A percentile compares a stretch with the other conserved stretches of the same genome.
Conservation (phyloP, 2,113 vertebrate species). For the Mola mola region DNA sequence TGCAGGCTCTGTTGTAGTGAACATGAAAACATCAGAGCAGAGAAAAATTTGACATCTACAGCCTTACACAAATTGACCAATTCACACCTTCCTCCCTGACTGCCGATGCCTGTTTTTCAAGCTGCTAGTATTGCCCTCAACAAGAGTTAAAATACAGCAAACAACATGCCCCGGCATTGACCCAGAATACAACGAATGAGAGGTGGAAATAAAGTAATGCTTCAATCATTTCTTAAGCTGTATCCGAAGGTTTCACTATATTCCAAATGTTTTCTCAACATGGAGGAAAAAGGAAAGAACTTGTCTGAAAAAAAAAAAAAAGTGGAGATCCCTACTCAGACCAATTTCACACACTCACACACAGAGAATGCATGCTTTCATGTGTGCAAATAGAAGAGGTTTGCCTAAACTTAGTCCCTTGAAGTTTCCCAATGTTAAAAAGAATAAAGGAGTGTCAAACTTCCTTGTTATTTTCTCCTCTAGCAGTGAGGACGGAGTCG, state of each 20-base stretch:
- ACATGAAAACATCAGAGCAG: neutral
- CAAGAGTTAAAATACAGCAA: no score
- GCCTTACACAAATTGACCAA: neutral
- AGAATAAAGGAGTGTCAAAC: constrained; percentile 65
- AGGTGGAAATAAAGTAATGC: constrained; percentile 11
- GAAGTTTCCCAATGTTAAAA: constrained; percentile 64
- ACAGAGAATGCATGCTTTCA: constrained; percentile 31
- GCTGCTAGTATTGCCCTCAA: no score
- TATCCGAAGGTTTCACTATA: constrained; percentile 6
- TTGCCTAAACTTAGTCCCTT: constrained; percentile 58
- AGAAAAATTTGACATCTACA: neutral
- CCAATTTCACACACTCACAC: neutral
- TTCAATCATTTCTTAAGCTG: constrained; percentile 31
- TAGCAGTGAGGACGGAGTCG: constrained; percentile 42
- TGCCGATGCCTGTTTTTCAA: neutral
- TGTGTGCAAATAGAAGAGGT: constrained; percentile 45
- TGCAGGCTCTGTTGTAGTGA: neutral
- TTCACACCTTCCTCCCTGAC: constrained; percentile 3
- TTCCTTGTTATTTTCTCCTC: constrained; percentile 62
- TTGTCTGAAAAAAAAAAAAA: constrained; percentile 33
- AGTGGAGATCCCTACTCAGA: constrained; percentile 3
- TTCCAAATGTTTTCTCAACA: constrained; percentile 12
- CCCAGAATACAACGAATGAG: no score
- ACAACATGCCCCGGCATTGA: no score
- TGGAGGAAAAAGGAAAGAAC: neutral